Conservation (phyloP, 37 sponge, comb jelly and placozoan genomes). For the Axinella damicornis region DNA sequence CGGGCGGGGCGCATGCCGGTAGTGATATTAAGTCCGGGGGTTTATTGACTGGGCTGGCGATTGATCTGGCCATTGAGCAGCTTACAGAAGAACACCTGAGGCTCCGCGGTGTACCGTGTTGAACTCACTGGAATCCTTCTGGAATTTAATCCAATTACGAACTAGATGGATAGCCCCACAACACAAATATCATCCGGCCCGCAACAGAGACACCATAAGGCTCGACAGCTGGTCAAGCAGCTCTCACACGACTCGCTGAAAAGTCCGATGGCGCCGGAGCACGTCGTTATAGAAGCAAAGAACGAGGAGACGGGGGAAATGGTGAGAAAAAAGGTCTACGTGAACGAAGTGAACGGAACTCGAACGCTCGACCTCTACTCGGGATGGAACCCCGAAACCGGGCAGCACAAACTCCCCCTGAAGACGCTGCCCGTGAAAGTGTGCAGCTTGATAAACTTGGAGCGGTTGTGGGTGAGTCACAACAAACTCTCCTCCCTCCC, state of each 20-base stretch:
- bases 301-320: slow-evolving; percentile 22
- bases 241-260: slow-evolving; percentile 14
- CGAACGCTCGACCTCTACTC: slow-evolving; percentile 78
- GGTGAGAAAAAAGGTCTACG: slow-evolving; percentile 54
- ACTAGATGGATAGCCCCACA: too few relatives aligned
- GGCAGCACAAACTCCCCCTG: slow-evolving; percentile 50
- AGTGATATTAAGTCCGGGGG: too few relatives aligned
- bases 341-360: slow-evolving; percentile 73
- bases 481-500: slow-evolving; percentile 68
- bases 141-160: too few relatives aligned
- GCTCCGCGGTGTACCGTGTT: too few relatives aligned
- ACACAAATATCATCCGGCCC: too few relatives aligned
- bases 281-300: slow-evolving; percentile 36
- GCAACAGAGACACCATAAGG: too few relatives aligned
- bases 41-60: too few relatives aligned
- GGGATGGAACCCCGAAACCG: slow-evolving; percentile 59
- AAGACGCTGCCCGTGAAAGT: slow-evolving; percentile 49
- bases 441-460: slow-evolving; percentile 47
- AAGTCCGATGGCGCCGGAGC: slow-evolving; percentile 48
- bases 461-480: slow-evolving; percentile 80
- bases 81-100: too few relatives aligned
- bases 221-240: background rate
- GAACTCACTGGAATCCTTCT: too few relatives aligned
- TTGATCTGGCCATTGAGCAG: too few relatives aligned
- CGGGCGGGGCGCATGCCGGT: too few relatives aligned